Conservation (phyloP, 2,113 vertebrate species). For the Datnioides undecimradiatus region DNA sequence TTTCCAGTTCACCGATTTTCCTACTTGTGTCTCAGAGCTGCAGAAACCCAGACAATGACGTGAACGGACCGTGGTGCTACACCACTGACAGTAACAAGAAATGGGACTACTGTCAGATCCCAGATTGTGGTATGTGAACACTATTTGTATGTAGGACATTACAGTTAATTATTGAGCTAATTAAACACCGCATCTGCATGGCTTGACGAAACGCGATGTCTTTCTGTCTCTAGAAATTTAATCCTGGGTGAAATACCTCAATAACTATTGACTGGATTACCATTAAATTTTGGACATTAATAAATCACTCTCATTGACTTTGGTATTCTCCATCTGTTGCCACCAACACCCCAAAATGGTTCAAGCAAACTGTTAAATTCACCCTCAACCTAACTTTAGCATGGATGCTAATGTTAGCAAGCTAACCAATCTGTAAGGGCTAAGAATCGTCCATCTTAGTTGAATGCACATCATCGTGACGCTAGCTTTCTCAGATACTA, state of each 20-base stretch:
- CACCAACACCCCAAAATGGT: background rate
- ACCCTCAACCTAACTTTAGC: background rate
- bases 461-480: background rate
- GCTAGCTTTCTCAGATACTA: background rate
- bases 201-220: background rate
- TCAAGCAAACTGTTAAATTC: background rate
- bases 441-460: too few species aligned
- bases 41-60: slow-evolving; percentile 93
- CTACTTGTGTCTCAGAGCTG: slow-evolving; percentile 85
- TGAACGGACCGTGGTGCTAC: slow-evolving; percentile 97
- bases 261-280: background rate
- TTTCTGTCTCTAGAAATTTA: background rate
- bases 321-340: too few species aligned
- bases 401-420: background rate
- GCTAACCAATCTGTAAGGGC: background rate
- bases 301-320: too few species aligned
- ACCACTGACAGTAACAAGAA: slow-evolving; percentile 87
- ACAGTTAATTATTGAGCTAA: background rate
- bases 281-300: background rate
- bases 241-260: background rate
- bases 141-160: background rate
- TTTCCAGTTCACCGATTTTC: background rate
- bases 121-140: slow-evolving; percentile 87
- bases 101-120: slow-evolving; percentile 94
- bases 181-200: too few species aligned